Percentiles rank a stretch among this genome's conserved stretches.
phyloP scores from a whole-genome alignment of 2,113 vertebrate species.

The Mastomys coucha region DNA sequence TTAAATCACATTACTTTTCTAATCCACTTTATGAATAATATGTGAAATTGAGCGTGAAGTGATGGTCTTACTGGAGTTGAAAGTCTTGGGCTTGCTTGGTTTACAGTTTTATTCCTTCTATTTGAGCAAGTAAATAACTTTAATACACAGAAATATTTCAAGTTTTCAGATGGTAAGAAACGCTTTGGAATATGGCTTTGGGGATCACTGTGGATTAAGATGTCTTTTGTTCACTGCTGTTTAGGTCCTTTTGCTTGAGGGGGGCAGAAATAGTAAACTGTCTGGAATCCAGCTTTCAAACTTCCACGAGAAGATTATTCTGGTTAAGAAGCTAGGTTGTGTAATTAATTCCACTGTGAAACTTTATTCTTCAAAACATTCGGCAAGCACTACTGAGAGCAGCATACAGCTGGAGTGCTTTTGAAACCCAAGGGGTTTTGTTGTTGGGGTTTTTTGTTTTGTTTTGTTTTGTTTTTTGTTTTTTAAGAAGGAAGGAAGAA shows the following conservation, averaged over 20 bases:
- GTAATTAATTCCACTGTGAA: conserved; percentile 85
- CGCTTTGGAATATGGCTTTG: conserved; percentile 73
- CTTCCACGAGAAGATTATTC: conserved; percentile 75
- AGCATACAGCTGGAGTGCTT: conserved; percentile 87
- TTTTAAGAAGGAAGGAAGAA: not conserved
- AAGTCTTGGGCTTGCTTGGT: conserved; percentile 83
- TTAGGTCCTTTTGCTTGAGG: conserved; percentile 79
- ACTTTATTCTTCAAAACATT: conserved; percentile 86
- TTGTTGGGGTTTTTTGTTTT: not conserved
- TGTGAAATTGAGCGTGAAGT: conserved; percentile 85
- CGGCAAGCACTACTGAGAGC: conserved; percentile 79
- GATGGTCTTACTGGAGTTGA: conserved; percentile 82
- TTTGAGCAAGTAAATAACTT: conserved; percentile 83
- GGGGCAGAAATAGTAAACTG: conserved; percentile 72
- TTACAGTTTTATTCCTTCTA: conserved; percentile 83
- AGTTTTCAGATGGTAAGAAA: conserved; percentile 77
- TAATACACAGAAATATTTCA: conserved; percentile 77
- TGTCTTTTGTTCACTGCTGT: conserved; percentile 74
- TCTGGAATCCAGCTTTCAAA: conserved; percentile 81
- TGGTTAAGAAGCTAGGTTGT: conserved; percentile 82
- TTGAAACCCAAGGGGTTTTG: conserved; percentile 85
- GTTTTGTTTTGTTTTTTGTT: not conserved
- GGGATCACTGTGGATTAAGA: conserved; percentile 75
- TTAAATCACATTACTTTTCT: conserved; percentile 90
- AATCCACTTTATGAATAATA: conserved; percentile 87